Base-by-base conservation (phyloP, 2,888 invertebrate species). In the Caenorhabditis sp. region DNA sequence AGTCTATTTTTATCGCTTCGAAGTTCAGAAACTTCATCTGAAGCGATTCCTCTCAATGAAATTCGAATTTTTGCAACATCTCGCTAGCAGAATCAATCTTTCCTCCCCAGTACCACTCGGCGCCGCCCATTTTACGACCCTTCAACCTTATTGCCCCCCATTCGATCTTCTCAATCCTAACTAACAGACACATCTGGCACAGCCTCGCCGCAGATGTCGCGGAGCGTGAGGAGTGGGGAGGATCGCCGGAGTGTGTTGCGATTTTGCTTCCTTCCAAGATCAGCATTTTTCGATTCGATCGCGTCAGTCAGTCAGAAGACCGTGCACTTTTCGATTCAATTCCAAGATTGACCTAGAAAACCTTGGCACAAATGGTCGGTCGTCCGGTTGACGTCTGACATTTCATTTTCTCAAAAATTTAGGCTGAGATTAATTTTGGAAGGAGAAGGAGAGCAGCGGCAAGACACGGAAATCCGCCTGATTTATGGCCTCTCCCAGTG, bases 401-500 rank as follows among this genome's bases (percentile, higher is more conserved):
- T 32, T 9, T 6, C 9, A n/a, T n/a, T n/a, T n/a, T n/a, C n/a
- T n/a, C n/a, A n/a, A n/a, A n/a, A 50, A 20, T 9, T 32, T 32
- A 9, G 9, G 32, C 32, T 26, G 15, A 56, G 55, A 56, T 56
- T 56, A 56, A 56, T 56, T 56, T n/a, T 6, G 8, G 2, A 5
- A 2, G 37, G n/a, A 35, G 32, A 32, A 6, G 26, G 37, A 24
- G n/a, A 18, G 6, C n/a, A n/a, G n/a, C n/a, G n/a, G n/a, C n/a
- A n/a, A n/a, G n/a, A n/a, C n/a, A 13, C 40, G 37, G 4, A 37
- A 37, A 20, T 47, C 22, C 44, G 62, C 32, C n/a, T 51, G 51
- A 51, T 64, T 64, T 64, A 50, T 64, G 50, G 37, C 50, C 64
- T 22, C 26, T n/a, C 47, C n/a, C n/a, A n/a, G n/a, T n/a, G n/a